Base-by-base conservation (phyloP, 2,888 invertebrate genomes). In the Aspidiotus rigidus region DNA sequence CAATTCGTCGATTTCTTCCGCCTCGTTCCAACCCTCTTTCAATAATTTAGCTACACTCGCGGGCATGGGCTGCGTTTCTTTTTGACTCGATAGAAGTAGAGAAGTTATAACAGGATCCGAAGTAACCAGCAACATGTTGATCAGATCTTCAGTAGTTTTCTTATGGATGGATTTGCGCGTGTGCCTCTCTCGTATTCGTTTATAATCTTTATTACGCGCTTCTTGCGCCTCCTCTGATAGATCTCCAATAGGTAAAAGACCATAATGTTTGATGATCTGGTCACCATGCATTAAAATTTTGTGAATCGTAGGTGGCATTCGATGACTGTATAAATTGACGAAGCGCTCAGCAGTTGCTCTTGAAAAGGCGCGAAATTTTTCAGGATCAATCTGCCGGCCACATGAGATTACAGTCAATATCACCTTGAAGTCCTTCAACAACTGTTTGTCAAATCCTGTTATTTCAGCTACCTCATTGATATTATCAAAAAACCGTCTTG, bases 141-240 rank as follows among this genome's bases (percentile, higher is more conserved):
- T 44, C 49, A 44, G 9, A 44, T 44, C 49, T 11, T 44, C 49
- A 44, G 49, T 44, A 8, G 11, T 11, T 10, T 44, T 8, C 49
- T 44, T 10, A 11, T 44, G 9, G 49, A 44, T 44, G 9, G 8
- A 10, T 44, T 11, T 11, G 8, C 11, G 49, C 11, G 11, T 44
- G 49, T 44, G 8, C 11, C 11, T 44, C 8, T 44, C 49, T 44
- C 49, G 8, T 44, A 44, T 10, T 44, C 49, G 49, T n/a, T 56
- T 56, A n/a, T 56, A 61, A 40, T 40, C 41, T 41, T 61, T 40
- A 40, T 61, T 61, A 13, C 61, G 7, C n/a, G 61, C 39, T 61
- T 61, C 61, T 61, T 61, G 41, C n/a, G 61, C 61, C 42, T 61
- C 61, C n/a, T 61, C 61, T n/a, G 61, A 41, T 7, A 61, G 39